Conservation (phyloP, 2,888 invertebrate genomes). For the Tenthredo amoena region DNA sequence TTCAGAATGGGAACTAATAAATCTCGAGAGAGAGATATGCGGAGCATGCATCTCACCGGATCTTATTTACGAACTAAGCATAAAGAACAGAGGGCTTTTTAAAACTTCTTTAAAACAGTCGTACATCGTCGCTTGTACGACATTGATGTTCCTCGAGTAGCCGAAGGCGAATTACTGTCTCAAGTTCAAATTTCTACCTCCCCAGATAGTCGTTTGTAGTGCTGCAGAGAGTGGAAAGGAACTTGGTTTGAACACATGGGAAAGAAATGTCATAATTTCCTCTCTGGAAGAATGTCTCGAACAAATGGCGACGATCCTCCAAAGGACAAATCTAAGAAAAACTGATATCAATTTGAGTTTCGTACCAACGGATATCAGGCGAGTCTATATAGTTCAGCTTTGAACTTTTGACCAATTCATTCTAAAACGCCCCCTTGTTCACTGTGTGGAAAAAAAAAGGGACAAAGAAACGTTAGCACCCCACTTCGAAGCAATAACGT, state of each 20-base stretch:
- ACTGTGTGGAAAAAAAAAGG: background rate
- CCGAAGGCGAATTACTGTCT: conserved; percentile 37
- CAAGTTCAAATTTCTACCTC: conserved; percentile 37
- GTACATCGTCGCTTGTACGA: conserved; percentile 30
- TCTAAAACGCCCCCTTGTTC: background rate
- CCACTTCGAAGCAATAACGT: background rate
- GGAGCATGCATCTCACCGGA: background rate
- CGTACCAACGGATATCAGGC: conserved; percentile 24
- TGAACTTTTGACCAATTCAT: background rate
- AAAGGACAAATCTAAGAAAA: conserved; percentile 34
- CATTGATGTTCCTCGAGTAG: conserved; percentile 35
- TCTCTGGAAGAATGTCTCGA: conserved; percentile 32
- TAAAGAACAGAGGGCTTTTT: background rate
- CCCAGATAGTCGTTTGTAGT: conserved; percentile 25
- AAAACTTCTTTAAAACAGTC: conserved; percentile 24
- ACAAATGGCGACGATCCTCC: conserved; percentile 17
- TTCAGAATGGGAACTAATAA: background rate
- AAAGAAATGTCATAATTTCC: conserved; percentile 25
- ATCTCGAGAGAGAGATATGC: background rate
- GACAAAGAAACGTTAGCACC: background rate
- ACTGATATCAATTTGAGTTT: conserved; percentile 31
- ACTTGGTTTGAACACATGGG: conserved; percentile 20
- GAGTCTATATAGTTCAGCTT: background rate
- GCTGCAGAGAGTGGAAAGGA: background rate
- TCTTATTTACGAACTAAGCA: conserved; percentile 8